A percentile compares a stretch with the other conserved stretches of the same genome.
Conservation (phyloP, 2,888 invertebrate species). For the Ferrisia virgata region DNA sequence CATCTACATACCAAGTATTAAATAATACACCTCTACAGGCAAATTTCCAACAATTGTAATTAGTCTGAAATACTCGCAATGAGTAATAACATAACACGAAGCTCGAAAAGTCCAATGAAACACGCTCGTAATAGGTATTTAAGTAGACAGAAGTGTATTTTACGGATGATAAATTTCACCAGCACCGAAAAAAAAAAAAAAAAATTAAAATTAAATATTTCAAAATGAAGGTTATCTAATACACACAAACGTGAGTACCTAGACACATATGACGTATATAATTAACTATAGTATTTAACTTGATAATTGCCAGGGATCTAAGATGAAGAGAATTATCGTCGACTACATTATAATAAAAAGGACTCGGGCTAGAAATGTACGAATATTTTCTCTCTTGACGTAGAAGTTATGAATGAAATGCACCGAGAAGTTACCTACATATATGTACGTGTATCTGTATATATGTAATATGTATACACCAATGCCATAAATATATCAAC, state of each 20-base stretch:
- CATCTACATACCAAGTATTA: too few species aligned
- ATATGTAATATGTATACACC: too few species aligned
- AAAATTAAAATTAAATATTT: too few species aligned
- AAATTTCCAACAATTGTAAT: conserved; percentile 12
- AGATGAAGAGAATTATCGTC: too few species aligned
- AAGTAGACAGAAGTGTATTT: neutral
- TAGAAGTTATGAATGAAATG: neutral
- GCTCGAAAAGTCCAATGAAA: neutral
- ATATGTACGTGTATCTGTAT: too few species aligned
- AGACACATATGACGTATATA: neutral
- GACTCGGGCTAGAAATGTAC: too few species aligned
- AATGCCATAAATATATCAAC: neutral
- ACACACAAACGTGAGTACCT: neutral
- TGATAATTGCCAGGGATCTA: too few species aligned
- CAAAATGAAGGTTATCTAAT: neutral
- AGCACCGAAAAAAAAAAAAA: neutral
- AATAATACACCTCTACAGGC: neutral
- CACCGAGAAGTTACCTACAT: neutral
- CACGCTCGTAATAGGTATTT: neutral
- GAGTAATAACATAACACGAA: neutral
- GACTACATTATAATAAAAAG: too few species aligned
- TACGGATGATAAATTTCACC: neutral
- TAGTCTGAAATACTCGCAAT: neutral
- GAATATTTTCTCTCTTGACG: too few species aligned
- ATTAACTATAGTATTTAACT: too few species aligned